Conservation (phyloP, 2,113 vertebrate species). For the Sorex fumeus region DNA sequence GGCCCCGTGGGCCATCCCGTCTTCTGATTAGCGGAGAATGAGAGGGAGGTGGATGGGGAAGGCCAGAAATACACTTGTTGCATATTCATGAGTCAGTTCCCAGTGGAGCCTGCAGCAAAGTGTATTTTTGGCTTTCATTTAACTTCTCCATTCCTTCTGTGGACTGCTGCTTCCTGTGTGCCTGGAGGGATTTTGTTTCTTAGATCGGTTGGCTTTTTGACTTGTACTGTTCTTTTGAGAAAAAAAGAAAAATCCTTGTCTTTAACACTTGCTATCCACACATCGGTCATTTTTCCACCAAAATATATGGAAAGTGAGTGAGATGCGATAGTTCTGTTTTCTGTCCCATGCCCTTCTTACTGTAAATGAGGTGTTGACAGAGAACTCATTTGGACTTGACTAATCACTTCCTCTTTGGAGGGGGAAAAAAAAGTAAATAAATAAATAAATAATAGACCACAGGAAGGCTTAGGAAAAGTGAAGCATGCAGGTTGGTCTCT, state of each 20-base stretch:
- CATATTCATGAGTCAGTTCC: slow-evolving; percentile 81
- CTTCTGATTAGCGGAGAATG: slow-evolving; percentile 71
- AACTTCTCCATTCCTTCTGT: slow-evolving; percentile 74
- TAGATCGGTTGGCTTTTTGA: slow-evolving; percentile 69
- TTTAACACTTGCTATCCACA: slow-evolving; percentile 39
- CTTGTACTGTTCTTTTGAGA: slow-evolving; percentile 64
- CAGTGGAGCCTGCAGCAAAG: slow-evolving; percentile 74
- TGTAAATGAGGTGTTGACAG: slow-evolving; percentile 23
- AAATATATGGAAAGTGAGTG: slow-evolving; percentile 26
- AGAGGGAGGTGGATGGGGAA: slow-evolving; percentile 64
- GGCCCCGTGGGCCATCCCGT: slow-evolving; percentile 15
- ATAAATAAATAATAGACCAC: slow-evolving; percentile 5
- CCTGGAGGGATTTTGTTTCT: slow-evolving; percentile 75
- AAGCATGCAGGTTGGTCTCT: neutral
- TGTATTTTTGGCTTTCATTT: slow-evolving; percentile 82
- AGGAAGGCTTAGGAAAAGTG: slow-evolving; percentile 19
- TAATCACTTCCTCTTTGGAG: slow-evolving; percentile 35
- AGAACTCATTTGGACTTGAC: slow-evolving; percentile 41
- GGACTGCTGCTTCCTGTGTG: slow-evolving; percentile 70
- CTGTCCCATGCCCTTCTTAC: neutral
- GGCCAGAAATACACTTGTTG: slow-evolving; percentile 82
- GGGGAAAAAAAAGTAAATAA: neutral
- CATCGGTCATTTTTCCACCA: slow-evolving; percentile 56
- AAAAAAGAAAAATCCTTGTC: slow-evolving; percentile 32
- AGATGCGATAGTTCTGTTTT: neutral